Conservation (phyloP, 2,888 invertebrate species). For the Cordilura impudica region DNA sequence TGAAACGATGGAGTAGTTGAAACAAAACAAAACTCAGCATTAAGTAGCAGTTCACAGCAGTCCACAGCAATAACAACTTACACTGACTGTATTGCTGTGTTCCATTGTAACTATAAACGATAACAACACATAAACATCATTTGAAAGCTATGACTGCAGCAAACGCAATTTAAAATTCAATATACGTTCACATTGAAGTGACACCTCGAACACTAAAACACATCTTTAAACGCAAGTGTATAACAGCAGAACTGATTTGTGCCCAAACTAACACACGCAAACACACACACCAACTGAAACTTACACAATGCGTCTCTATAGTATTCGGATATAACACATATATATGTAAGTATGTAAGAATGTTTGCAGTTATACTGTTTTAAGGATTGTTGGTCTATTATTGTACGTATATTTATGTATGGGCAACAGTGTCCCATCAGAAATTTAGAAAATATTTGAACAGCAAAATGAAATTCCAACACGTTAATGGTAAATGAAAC, state of each 20-base stretch:
- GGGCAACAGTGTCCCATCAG: too few species aligned
- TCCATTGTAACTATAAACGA: neutral
- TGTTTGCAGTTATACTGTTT: too few species aligned
- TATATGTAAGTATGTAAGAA: too few species aligned
- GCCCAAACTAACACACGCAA: too few species aligned
- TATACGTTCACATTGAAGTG: conserved; percentile 24
- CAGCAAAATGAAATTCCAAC: too few species aligned
- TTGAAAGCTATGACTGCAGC: conserved; percentile 31
- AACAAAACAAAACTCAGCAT: neutral
- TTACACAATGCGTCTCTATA: too few species aligned
- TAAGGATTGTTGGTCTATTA: too few species aligned
- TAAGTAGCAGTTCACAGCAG: neutral
- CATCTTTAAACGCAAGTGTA: neutral
- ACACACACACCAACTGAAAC: too few species aligned
- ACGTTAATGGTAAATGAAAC: too few species aligned
- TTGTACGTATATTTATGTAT: too few species aligned
- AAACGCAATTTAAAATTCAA: conserved; percentile 13
- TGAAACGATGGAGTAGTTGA: neutral
- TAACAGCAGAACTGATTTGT: neutral
- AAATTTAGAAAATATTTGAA: too few species aligned
- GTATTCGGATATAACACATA: too few species aligned
- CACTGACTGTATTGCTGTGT: neutral
- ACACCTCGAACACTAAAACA: neutral
- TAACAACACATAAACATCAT: conserved; percentile 2
- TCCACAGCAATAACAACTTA: neutral